Evolutionary conservation across 35 echinoderm and acorn worm genomes (phyloP), one percentile per base, ranked within the genome.

Genomic region (Chiridota heheva): DNA sequence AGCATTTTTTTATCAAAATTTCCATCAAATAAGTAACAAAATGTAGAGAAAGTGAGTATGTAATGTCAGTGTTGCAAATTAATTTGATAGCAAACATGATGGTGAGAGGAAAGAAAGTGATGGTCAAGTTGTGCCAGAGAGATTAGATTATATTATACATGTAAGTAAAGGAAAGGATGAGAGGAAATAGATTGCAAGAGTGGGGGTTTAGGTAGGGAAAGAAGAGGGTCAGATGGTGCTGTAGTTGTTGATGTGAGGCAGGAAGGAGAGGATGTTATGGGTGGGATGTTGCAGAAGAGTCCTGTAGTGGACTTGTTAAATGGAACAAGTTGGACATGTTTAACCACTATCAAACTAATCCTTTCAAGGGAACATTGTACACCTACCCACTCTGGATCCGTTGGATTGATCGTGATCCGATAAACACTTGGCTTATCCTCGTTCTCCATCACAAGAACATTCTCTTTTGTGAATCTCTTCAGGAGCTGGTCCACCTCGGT

Each of bases 321-420:
- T 26, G 6, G 32, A 3, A 60, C 32, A 8, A 51, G 8, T n/a
- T 12, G 47, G 47, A 51, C 47, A 51, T 51, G n/a, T 12, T 51
- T 51, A 51, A n/a, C 47, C n/a, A 12, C 8, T 8, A n/a, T 51
- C n/a, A 12, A 51, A 51, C n/a, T 51, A 12, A 8, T n/a, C 47
- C 47, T 12, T 51, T n/a, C n/a, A 12, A 12, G n/a, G n/a, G 10
- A 53, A 53, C n/a, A 10, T 12, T 53, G 47, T n/a, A n/a, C n/a
- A n/a, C 85, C 88, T 79, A 98, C 95, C 95, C 95, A 91, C 28
- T 98, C 95, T 44, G 95, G 95, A 65, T 98, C 95, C 18, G 85
- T 82, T 16, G 95, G 95, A 45, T 72, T 86, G 24, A 88, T 38
- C 45, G 80, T 78, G 32, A 98, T 64, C 40, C 84, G 77, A 70